Evolutionary conservation across 2,113 vertebrate species (phyloP).

Genomic region (Talpa occidentalis): DNA sequence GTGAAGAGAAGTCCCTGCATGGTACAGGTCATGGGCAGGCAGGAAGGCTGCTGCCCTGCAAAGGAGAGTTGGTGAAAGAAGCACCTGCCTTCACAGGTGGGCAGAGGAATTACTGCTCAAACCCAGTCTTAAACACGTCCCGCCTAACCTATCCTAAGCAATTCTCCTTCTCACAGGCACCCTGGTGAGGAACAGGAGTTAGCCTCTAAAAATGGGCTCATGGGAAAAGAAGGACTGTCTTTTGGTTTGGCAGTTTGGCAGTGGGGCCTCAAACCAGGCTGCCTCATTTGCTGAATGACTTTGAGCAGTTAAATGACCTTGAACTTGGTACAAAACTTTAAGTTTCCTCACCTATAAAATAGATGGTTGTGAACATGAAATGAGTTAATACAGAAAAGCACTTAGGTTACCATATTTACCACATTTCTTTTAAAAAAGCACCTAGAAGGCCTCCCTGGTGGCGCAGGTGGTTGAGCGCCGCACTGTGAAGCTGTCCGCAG

Average conservation of each 20-base stretch:
- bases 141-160: not conserved
- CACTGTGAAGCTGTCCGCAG: too few species aligned
- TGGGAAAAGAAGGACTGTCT: not conserved
- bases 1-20: too few species aligned
- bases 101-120: too few species aligned
- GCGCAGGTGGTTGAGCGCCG: too few species aligned
- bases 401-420: not conserved
- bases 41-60: too few species aligned
- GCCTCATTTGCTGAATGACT: not conserved
- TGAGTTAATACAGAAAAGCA: not conserved
- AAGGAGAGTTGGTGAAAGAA: too few species aligned
- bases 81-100: too few species aligned
- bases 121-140: rapidly evolving
- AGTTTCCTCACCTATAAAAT: not conserved
- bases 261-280: not conserved
- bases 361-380: not conserved
- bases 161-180: not conserved
- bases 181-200: not conserved
- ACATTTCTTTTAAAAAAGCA: not conserved
- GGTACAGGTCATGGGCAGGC: too few species aligned
- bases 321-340: not conserved
- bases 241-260: not conserved
- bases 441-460: too few species aligned
- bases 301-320: not conserved
- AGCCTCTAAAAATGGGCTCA: not conserved